Conservation (phyloP, 2,113 vertebrate species). For the Mus musculus region GRCm39 chr8:58410501-58411000, state of each 20-base stretch:
- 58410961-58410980: constrained; percentile 45
- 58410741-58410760: constrained; percentile 39
- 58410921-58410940: background rate
- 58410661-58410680: background rate
- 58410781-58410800: constrained; percentile 48
- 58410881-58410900: background rate
- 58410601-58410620: background rate
- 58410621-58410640: background rate
- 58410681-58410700: background rate
- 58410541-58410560: background rate
- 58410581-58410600: background rate
- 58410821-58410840: constrained; percentile 55
- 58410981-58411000: background rate
- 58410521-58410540: background rate
- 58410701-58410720: constrained; percentile 57
- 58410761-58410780: background rate
- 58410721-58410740: background rate
- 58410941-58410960: constrained; percentile 60
- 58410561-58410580: background rate
- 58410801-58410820: constrained; percentile 55
- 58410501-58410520: constrained; percentile 23
- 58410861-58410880: constrained; percentile 3
- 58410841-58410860: background rate
- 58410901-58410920: background rate
- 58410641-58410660: background rate